Base-by-base conservation (phyloP, 2,888 invertebrate genomes). In the Prosopocoilus inquinatus region DNA sequence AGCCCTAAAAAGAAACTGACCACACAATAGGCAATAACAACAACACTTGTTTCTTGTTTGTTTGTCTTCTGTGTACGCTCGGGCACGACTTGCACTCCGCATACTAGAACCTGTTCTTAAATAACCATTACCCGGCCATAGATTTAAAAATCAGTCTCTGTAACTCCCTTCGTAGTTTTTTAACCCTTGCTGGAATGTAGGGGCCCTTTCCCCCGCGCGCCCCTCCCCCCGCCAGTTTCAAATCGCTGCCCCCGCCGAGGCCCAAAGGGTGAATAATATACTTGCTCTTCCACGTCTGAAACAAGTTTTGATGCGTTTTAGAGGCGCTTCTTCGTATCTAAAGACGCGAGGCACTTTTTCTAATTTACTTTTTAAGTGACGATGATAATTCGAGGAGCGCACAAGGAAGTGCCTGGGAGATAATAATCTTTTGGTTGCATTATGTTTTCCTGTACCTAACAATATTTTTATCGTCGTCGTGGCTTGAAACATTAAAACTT, bases 101-200 rank as follows among this genome's bases (percentile, higher is more conserved):
- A 35, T 28, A 28, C 20, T 28, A 60, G 64, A 68, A 69, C 69
- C 68, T 71, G 70, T 69, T 67, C 56, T 64, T 57, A 55, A 47
- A 41, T 55, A 44, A 59, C 54, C 64, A 65, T 66, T 66, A 66
- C 67, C 65, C 67, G 58, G 68, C 65, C 66, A 65, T 68, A 64
- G 66, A 68, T 68, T 68, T 67, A 67, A 75, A 74, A 74, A 73
- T 74, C 75, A 74, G 67, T 68, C 73, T 70, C 71, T 72, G 75
- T 74, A 71, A 74, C 74, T 75, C 74, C 75, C 74, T 73, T 73
- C 68, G 64, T 70, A 74, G 74, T 73, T 75, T 75, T 76, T 74
- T 74, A 74, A 75, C 75, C 75, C 75, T 73, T 70, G 71, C 68
- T 66, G 56, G 56, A 56, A 56, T 56, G 56, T 47, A 44, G 35